Evolutionary conservation across 2,113 vertebrate species (phyloP), one percentile per base, ranked within the genome.

Genomic region (Riparia riparia): DNA sequence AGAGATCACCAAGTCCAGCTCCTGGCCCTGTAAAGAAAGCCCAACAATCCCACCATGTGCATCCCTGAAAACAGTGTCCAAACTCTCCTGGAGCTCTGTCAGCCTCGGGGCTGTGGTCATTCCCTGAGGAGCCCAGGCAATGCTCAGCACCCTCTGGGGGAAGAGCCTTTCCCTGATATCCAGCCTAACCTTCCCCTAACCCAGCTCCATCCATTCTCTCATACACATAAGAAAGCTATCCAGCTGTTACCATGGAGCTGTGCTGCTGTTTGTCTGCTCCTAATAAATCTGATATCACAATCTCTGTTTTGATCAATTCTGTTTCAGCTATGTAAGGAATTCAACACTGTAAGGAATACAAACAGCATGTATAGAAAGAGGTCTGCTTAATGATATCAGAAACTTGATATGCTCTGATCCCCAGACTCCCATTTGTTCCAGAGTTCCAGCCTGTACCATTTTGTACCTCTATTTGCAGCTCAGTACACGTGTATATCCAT

Each of bases 21-120:
- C 29, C 9, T 26, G 24, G 2, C 14, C 8, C 20, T 60, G n/a
- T 28, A 41, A 16, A 53, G 45, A 17, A 24, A 10, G 11, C 14
- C 7, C 19, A 26, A 6, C 3, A n/a, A 37, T 26, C 17, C 25
- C 39, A 47, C 3, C 5, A 13, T 39, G 16, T 3, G 2, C 32
- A 79, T 19, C 39, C 16, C 28, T 41, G 13, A 1, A 3, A 65
- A 3, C 0, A 0, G 0, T 13, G 26, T 13, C 12, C 28, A n/a
- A 57, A 24, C 0, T 0, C 28, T 45, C 4, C 45, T 51, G 39
- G 6, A 9, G 15, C 24, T 68, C 70, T 47, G 54, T 20, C 15
- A 68, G 29, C 22, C 13, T 68, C 0, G 1, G 32, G 13, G 9
- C 20, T 0, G 1, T 41, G 24, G 2, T 20, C 45, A 31, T 51